Conservation (phyloP, 2,113 vertebrate species). For the Cyrtonyx montezumae region DNA sequence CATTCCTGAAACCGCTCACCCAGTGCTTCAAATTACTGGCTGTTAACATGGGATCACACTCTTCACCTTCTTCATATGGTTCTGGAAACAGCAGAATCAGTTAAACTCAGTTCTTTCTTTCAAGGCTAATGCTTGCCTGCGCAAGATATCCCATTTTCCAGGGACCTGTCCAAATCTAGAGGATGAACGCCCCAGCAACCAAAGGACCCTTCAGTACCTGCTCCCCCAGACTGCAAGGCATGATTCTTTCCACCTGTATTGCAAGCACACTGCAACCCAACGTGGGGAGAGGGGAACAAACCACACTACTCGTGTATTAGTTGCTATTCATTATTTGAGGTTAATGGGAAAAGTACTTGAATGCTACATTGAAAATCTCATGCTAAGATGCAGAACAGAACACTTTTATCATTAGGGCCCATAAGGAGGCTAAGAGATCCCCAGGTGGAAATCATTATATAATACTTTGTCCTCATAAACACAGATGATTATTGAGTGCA, state of each 20-base stretch:
- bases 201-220: background rate
- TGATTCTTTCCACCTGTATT: background rate
- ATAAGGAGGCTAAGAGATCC: background rate
- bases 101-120: background rate
- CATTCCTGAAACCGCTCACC: background rate
- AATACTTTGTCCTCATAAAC: slow-evolving; percentile 21
- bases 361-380: background rate
- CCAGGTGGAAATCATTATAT: slow-evolving; percentile 19
- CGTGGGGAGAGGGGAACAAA: background rate
- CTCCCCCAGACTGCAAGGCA: background rate
- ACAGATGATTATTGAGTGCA: slow-evolving; percentile 5
- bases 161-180: background rate
- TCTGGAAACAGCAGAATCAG: background rate
- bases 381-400: slow-evolving; percentile 1
- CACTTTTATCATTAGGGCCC: background rate
- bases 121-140: background rate
- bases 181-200: background rate
- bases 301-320: background rate
- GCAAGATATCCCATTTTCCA: background rate
- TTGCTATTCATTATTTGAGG: slow-evolving; percentile 57
- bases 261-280: background rate
- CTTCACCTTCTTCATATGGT: background rate
- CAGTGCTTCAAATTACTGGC: background rate
- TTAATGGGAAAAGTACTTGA: slow-evolving; percentile 44
- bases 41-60: background rate